These are phyloP conservation scores for Agrotis ipsilon DNA, from an alignment of 2,888 invertebrate species.

Conservation along the genomic window DNA sequence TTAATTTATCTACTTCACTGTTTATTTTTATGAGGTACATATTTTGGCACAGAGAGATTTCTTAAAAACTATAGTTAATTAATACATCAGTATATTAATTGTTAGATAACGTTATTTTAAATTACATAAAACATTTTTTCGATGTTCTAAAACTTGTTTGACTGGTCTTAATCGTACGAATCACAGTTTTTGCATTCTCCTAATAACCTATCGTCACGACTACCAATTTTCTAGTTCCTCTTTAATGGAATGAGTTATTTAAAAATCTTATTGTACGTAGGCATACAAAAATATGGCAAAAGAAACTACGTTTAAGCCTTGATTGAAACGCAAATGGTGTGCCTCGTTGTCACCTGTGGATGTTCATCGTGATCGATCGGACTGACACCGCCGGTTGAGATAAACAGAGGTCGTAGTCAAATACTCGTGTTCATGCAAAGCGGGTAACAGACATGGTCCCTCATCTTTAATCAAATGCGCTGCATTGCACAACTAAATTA, in stretches of 20 bases:
- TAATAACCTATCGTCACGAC: slow-evolving; percentile 88
- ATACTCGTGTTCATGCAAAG: slow-evolving; percentile 49
- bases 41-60: slow-evolving; percentile 95
- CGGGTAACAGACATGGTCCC: slow-evolving; percentile 56
- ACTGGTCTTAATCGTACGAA: slow-evolving; percentile 91
- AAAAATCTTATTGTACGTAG: slow-evolving; percentile 77
- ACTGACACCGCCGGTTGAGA: slow-evolving; percentile 26
- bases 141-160: slow-evolving; percentile 91
- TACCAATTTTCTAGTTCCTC: slow-evolving; percentile 84
- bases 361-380: slow-evolving; percentile 36
- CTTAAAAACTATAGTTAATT: slow-evolving; percentile 88
- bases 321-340: slow-evolving; percentile 55
- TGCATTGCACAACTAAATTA: slow-evolving; percentile 41
- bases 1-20: slow-evolving; percentile 88
- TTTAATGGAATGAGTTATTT: slow-evolving; percentile 86
- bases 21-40: slow-evolving; percentile 94
- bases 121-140: slow-evolving; percentile 89
- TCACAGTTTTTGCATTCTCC: slow-evolving; percentile 90
- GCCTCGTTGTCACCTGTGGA: slow-evolving; percentile 20
- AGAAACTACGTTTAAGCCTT: slow-evolving; percentile 66
- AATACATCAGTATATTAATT: slow-evolving; percentile 86
- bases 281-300: slow-evolving; percentile 86
- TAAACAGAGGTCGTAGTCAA: slow-evolving; percentile 38
- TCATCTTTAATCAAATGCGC: slow-evolving; percentile 61
- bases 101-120: slow-evolving; percentile 82